phyloP scores from a whole-genome alignment of 2,888 invertebrate species.

The Acanthopleura granulata region DNA sequence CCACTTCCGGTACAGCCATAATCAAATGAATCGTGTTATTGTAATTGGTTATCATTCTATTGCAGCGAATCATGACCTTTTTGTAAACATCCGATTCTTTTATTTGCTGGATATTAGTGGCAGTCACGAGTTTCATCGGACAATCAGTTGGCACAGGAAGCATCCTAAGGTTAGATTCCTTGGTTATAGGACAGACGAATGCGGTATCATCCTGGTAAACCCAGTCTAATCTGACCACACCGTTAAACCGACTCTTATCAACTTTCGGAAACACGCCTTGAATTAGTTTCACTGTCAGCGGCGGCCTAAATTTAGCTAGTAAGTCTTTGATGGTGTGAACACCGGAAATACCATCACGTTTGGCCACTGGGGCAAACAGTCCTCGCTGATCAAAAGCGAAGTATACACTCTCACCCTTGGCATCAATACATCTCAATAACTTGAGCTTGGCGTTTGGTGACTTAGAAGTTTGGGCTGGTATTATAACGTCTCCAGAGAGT shows the following conservation, averaged over 20 bases:
- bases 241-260: slow-evolving; percentile 57
- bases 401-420: slow-evolving; percentile 85
- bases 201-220: slow-evolving; percentile 65
- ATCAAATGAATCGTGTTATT: slow-evolving; percentile 66
- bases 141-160: slow-evolving; percentile 88
- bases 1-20: slow-evolving; percentile 56
- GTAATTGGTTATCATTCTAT: slow-evolving; percentile 62
- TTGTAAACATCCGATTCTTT: slow-evolving; percentile 45
- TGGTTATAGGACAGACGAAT: slow-evolving; percentile 62
- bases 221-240: slow-evolving; percentile 62
- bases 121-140: slow-evolving; percentile 79
- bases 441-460: slow-evolving; percentile 44
- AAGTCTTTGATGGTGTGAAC: slow-evolving; percentile 92
- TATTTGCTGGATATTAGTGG: slow-evolving; percentile 72
- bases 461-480: slow-evolving; percentile 38
- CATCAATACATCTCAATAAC: slow-evolving; percentile 88
- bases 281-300: slow-evolving; percentile 91
- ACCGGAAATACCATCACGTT: slow-evolving; percentile 93
- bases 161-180: slow-evolving; percentile 71
- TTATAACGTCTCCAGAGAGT: slow-evolving; percentile 55
- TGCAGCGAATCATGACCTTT: slow-evolving; percentile 52
- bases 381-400: slow-evolving; percentile 89
- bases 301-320: slow-evolving; percentile 85
- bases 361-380: slow-evolving; percentile 91
- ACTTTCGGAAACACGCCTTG: slow-evolving; percentile 87